These are phyloP conservation scores for Hippocampus mohnikei DNA, from an alignment of 2,113 vertebrate genomes.

Conservation along the genomic window DNA sequence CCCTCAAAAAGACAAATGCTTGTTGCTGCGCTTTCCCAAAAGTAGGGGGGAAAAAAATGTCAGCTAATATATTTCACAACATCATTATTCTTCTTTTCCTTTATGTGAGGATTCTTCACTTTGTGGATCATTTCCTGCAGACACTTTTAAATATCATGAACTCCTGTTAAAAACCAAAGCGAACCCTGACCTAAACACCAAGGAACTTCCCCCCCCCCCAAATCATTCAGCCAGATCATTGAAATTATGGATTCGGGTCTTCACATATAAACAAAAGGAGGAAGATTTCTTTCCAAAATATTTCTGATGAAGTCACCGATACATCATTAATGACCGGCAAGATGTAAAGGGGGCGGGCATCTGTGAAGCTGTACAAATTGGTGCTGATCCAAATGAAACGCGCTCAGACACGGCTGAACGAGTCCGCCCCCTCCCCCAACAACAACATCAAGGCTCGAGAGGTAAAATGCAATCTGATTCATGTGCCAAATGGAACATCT, in stretches of 20 bases:
- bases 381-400: background rate
- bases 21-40: no score
- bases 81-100: no score
- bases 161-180: no score
- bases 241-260: background rate
- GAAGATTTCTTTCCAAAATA: background rate
- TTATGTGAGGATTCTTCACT: background rate
- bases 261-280: background rate
- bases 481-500: background rate
- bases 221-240: background rate
- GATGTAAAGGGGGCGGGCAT: background rate
- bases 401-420: background rate
- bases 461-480: background rate
- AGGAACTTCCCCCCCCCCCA: background rate
- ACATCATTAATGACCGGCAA: background rate
- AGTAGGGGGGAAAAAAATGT: no score
- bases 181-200: no score
- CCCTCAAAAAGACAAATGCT: no score
- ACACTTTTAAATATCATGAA: no score
- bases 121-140: background rate
- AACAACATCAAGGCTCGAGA: background rate
- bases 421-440: background rate
- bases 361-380: background rate
- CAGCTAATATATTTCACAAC: no score
- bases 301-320: background rate